A percentile compares a stretch with the other conserved stretches of the same genome.
phyloP scores from a whole-genome alignment of 2,113 vertebrate genomes.

The Chiloscyllium plagiosum region DNA sequence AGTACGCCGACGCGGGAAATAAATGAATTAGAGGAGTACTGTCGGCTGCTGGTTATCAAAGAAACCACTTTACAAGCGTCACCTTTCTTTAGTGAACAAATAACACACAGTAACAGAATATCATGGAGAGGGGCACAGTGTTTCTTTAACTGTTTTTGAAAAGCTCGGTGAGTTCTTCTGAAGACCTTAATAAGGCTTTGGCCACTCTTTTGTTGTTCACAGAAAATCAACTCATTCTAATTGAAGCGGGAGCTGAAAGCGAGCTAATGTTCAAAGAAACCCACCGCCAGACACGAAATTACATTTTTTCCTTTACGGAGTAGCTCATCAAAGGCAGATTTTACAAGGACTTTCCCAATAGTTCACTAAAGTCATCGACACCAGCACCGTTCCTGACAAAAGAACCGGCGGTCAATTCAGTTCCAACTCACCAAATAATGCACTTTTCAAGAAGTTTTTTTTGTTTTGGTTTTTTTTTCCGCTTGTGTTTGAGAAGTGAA shows the following conservation, averaged over 20 bases:
- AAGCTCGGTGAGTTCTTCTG: conserved; percentile 58
- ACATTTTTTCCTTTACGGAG: conserved; percentile 53
- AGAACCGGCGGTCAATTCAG: conserved; percentile 61
- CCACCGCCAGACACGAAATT: conserved; percentile 62
- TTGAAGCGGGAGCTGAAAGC: conserved; percentile 73
- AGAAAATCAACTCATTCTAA: conserved; percentile 69
- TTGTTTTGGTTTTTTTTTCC: background rate
- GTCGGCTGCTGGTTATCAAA: conserved; percentile 56
- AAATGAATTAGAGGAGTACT: conserved; percentile 45
- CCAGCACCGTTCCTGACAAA: conserved; percentile 65
- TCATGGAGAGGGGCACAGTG: conserved; percentile 58
- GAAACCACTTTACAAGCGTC: conserved; percentile 45
- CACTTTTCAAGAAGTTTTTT: conserved; percentile 34
- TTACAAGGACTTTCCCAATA: conserved; percentile 54
- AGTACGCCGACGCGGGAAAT: conserved; percentile 44
- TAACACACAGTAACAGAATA: conserved; percentile 64
- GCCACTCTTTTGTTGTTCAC: conserved; percentile 68
- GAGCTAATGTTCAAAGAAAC: conserved; percentile 78
- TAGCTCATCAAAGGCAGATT: conserved; percentile 60
- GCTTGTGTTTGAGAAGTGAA: conserved; percentile 23
- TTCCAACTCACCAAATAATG: conserved; percentile 3
- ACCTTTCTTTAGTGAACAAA: conserved; percentile 56
- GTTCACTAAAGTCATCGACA: conserved; percentile 67
- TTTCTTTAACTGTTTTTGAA: conserved; percentile 65
- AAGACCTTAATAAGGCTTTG: conserved; percentile 60